Base-by-base conservation (phyloP, 1,140 invertebrate genomes). In the Zaprionus lachaisei region DNA sequence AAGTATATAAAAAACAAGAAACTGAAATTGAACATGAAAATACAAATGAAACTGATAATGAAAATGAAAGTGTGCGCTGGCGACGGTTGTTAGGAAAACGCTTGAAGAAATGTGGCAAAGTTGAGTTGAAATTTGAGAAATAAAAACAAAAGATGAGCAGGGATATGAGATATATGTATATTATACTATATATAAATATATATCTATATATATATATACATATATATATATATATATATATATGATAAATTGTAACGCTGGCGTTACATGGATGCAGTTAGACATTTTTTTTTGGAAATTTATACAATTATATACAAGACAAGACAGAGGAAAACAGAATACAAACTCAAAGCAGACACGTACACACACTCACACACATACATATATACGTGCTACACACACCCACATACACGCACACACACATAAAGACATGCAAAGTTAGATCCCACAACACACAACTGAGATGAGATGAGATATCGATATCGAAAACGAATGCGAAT, bases 71-170 rank as follows among this genome's bases (percentile, higher is more conserved):
- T 67, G 74, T 49, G 77, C 77, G 81, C 81, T 81, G 81, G 77
- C 78, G 82, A 84, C 82, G 82, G 82, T 84, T 84, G 82, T 84
- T 79, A 69, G 58, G 58, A 76, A 57, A 62, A 74, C 37, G 51
- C 64, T 72, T 63, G 66, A 70, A 58, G 63, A 63, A 49, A 44
- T 38, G 63, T 60, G 56, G 54, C 34, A 64, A 61, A 66, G 49
- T 38, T 28, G 15, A 72, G 7, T 65, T 44, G 31, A 31, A 41
- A 66, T 24, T 24, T 66, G 38, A 49, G 68, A 60, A 9, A 22
- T 15, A 66, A 58, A 63, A 47, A 54, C 17, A 72, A 58, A 63
- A 49, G 34, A 34, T 37, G 57, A 76, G 47, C 73, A 66, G 26
- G 68, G 60, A 56, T 56, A 75, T 63, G 67, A 71, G 20, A 75